phyloP scores from a whole-genome alignment of 2,113 vertebrate genomes.

The Todiramphus chloris region DNA sequence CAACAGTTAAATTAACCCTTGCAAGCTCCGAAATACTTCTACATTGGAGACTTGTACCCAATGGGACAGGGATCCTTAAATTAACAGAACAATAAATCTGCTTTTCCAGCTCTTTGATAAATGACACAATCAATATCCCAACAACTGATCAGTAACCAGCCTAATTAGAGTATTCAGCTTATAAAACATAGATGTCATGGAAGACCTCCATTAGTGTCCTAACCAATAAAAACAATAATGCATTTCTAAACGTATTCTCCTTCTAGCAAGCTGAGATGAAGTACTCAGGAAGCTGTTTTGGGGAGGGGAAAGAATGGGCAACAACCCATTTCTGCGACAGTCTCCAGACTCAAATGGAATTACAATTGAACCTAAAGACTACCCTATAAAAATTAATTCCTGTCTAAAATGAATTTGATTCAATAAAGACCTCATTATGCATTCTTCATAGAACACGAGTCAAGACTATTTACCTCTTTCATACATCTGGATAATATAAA shows the following conservation, averaged over 20 bases:
- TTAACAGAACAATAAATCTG: slow-evolving; percentile 60
- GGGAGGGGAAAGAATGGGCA: slow-evolving; percentile 60
- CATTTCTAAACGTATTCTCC: slow-evolving; percentile 74
- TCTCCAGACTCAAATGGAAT: slow-evolving; percentile 80
- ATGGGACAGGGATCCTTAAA: slow-evolving; percentile 37
- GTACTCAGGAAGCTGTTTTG: slow-evolving; percentile 48
- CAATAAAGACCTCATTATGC: slow-evolving; percentile 74
- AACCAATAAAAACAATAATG: slow-evolving; percentile 82
- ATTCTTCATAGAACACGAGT: slow-evolving; percentile 70
- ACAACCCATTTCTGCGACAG: slow-evolving; percentile 65
- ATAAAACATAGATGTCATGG: slow-evolving; percentile 78
- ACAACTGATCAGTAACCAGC: slow-evolving; percentile 79
- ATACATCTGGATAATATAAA: slow-evolving; percentile 70
- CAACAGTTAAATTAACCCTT: background rate
- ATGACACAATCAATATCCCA: slow-evolving; percentile 81
- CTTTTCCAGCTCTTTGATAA: slow-evolving; percentile 74
- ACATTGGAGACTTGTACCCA: background rate
- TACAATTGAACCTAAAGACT: slow-evolving; percentile 76
- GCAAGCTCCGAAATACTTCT: background rate
- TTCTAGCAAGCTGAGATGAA: slow-evolving; percentile 53
- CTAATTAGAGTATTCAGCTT: slow-evolving; percentile 82
- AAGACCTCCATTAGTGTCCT: slow-evolving; percentile 81
- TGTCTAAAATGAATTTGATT: slow-evolving; percentile 79
- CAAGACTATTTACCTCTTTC: slow-evolving; percentile 72
- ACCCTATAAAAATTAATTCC: slow-evolving; percentile 78